Percentiles rank a stretch among this genome's conserved stretches.
phyloP scores from a whole-genome alignment of 2,888 invertebrate species.

The Aquatica leii region DNA sequence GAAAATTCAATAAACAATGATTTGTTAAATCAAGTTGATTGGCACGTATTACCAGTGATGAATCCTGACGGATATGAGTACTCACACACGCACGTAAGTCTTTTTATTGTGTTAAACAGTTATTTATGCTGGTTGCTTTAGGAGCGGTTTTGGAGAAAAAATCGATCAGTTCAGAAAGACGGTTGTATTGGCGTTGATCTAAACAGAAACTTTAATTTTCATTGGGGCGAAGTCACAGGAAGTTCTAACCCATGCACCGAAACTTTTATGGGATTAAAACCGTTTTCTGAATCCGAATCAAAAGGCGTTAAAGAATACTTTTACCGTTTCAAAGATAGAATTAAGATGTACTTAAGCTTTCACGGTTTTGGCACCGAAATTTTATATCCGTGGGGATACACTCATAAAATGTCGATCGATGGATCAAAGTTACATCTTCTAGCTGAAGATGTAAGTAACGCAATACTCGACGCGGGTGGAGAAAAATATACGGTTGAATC shows the following conservation, averaged over 20 bases:
- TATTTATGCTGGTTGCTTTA: too few species aligned
- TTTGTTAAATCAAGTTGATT: conserved; percentile 60
- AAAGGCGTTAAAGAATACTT: conserved; percentile 64
- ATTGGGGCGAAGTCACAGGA: conserved; percentile 67
- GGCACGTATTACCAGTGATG: conserved; percentile 61
- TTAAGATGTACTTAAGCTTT: conserved; percentile 75
- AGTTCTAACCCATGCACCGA: conserved; percentile 58
- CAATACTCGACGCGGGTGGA: conserved; percentile 56
- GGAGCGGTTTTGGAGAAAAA: conserved; percentile 74
- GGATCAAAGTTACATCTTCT: conserved; percentile 67
- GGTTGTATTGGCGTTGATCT: conserved; percentile 75
- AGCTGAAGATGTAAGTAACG: conserved; percentile 33
- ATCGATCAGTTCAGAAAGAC: conserved; percentile 61
- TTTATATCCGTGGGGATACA: conserved; percentile 75
- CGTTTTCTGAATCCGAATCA: conserved; percentile 68
- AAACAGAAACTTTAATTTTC: conserved; percentile 77
- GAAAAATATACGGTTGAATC: conserved; percentile 64
- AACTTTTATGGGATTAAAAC: conserved; percentile 59
- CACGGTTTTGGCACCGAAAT: conserved; percentile 79
- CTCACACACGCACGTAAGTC: conserved; percentile 52
- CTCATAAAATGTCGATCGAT: conserved; percentile 68
- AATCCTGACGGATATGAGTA: conserved; percentile 67
- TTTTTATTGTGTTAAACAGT: conserved; percentile 65
- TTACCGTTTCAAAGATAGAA: conserved; percentile 61
- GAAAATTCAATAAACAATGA: conserved; percentile 48